phyloP scores from a whole-genome alignment of 1,140 invertebrate genomes.

The Macrotrachela quadricornifera region DNA sequence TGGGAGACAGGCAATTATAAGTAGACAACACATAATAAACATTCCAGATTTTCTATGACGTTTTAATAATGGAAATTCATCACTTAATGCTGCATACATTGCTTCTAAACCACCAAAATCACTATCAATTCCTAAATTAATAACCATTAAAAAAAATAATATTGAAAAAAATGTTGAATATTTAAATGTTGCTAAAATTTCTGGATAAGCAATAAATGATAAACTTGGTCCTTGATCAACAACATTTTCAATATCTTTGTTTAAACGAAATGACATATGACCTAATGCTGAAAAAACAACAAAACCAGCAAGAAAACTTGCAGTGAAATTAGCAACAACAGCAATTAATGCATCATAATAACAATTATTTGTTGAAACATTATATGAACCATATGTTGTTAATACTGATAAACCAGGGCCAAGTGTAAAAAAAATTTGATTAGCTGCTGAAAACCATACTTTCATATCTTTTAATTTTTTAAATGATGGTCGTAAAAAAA shows the following conservation, averaged over 20 bases:
- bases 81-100: conserved; percentile 1
- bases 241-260: conserved; percentile 17
- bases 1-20: conserved; percentile 2
- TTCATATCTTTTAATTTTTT: conserved; percentile 20
- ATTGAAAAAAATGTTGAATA: conserved; percentile 59
- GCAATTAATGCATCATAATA: conserved; percentile 4
- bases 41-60: background rate
- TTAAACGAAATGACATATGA: conserved; percentile 1
- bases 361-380: background rate
- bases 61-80: background rate
- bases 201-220: conserved; percentile 67
- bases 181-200: conserved; percentile 67
- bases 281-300: conserved; percentile 8
- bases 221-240: conserved; percentile 46
- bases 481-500: conserved; percentile 3
- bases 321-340: background rate
- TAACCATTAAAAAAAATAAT: conserved; percentile 68
- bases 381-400: conserved; percentile 4
- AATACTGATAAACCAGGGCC: conserved; percentile 88
- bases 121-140: conserved; percentile 38
- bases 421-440: conserved; percentile 89
- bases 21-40: background rate
- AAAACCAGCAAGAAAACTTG: conserved; percentile 7
- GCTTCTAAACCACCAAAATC: conserved; percentile 5
- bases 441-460: conserved; percentile 90